Evolutionary conservation across 2,113 vertebrate genomes (phyloP), one percentile per base, ranked within the genome.

Genomic region (Rhinichthys klamathensis): DNA sequence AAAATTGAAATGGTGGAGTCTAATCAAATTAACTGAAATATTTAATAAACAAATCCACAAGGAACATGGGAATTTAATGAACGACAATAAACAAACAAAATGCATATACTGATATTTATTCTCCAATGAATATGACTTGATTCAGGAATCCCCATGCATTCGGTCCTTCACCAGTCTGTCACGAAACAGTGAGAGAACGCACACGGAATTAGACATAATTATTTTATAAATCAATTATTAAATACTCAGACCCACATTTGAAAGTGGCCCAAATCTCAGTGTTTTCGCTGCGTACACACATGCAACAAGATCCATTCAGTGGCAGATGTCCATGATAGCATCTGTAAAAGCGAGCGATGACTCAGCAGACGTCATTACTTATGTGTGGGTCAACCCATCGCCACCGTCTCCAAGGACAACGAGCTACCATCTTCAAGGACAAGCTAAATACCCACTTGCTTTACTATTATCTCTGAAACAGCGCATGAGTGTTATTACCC

Each of bases 391-490:
- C 65, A 63, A 7, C 54, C 54, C 54, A 41, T 35, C 9, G 35
- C 35, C 67, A 10, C 67, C 67, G 4, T 41, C 35, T 41, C 73
- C 73, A 76, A 54, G 73, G 46, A 76, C 73, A 76, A 49, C 46
- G 6, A 27, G 73, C 16, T 8, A 4, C 73, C 30, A 54, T 76
- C 46, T 76, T 10, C 73, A 76, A 73, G 73, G 46, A 54, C 79
- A 69, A 67, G 61, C 41, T 69, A 81, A 81, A 81, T 81, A 67
- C 38, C 61, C 79, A 81, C 46, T 54, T 46, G 16, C 79, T 67
- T 81, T 67, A 81, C 41, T 32, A 30, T 67, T 27, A 81, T 30
- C 25, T 65, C 41, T 81, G 79, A 67, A 81, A 81, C 6, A 12
- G 44, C 1, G 27, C 61, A 30, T 54, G 73, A 51, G n/a, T 80